Conservation (phyloP, 2,888 invertebrate species). For the Polylopha cassiicola region DNA sequence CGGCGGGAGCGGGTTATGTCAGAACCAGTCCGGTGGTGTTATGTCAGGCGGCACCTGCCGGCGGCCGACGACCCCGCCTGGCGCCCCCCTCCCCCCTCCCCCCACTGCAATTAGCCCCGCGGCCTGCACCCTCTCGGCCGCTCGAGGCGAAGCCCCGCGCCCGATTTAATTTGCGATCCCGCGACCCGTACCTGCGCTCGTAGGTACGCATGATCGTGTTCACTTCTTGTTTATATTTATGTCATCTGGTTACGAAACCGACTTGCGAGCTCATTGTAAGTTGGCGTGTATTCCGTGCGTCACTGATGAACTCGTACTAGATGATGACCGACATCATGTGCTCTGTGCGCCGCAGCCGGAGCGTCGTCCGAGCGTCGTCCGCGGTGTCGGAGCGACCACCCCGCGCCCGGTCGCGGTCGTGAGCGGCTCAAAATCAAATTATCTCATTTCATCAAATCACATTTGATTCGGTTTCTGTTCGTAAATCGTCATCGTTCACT, state of each 20-base stretch:
- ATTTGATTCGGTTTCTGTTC: conserved; percentile 18
- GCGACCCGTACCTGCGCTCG: conserved; percentile 1
- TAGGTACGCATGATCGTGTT: neutral
- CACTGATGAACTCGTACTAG: too few species aligned
- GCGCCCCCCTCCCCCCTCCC: conserved; percentile 18
- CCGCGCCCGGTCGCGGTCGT: neutral
- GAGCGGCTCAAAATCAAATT: conserved; percentile 20
- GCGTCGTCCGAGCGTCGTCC: neutral
- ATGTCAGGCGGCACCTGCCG: conserved; percentile 43
- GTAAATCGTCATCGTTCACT: conserved; percentile 18
- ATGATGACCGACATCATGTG: too few species aligned
- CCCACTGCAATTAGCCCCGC: conserved; percentile 19
- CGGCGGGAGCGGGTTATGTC: conserved; percentile 34
- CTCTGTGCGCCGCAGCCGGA: neutral
- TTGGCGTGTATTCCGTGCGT: too few species aligned
- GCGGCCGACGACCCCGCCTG: conserved; percentile 40
- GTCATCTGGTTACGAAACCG: neutral
- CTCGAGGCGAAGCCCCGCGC: conserved; percentile 7
- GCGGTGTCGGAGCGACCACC: neutral
- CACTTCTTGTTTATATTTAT: neutral
- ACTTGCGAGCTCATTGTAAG: conserved; percentile 5
- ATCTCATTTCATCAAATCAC: conserved; percentile 20
- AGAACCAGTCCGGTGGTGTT: conserved; percentile 47
- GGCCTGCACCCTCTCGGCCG: conserved; percentile 17
- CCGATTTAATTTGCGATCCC: conserved; percentile 21